Evolutionary conservation across 2,113 vertebrate genomes (phyloP).

Genomic region (Uria aalge): DNA sequence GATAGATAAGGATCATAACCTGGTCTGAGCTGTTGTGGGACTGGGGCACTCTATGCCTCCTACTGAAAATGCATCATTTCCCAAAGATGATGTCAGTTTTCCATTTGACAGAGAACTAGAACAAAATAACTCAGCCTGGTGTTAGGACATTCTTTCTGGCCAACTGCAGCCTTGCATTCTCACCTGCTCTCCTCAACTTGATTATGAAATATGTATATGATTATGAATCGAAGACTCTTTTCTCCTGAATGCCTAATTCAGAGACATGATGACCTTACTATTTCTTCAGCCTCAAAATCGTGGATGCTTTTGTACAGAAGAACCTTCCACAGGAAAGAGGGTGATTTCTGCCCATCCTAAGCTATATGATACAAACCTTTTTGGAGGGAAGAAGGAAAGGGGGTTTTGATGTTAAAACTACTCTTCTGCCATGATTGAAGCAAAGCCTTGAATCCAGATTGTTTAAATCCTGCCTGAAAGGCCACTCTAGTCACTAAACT

Average conservation of each 20-base stretch:
- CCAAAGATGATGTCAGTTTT: background rate
- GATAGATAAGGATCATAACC: background rate
- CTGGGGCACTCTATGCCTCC: background rate
- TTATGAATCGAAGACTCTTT: background rate
- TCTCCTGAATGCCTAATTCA: background rate
- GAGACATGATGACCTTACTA: background rate
- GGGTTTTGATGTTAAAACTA: background rate
- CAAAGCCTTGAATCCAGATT: background rate
- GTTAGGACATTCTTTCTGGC: background rate
- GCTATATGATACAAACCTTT: background rate
- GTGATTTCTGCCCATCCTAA: background rate
- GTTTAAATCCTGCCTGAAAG: background rate
- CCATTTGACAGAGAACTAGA: background rate
- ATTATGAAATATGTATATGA: background rate
- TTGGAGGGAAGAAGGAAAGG: background rate
- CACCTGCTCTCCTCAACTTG: background rate
- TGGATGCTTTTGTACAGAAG: background rate
- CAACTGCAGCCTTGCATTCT: background rate
- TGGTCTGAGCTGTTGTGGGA: background rate
- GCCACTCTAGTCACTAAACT: background rate
- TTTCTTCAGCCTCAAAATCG: background rate
- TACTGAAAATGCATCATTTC: background rate
- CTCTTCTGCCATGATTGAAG: background rate
- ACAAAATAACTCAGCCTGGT: background rate
- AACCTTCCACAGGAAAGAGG: background rate